These are phyloP conservation scores for Varecia variegata DNA, from an alignment of 2,797 vertebrate genomes.

Conservation along the genomic window DNA sequence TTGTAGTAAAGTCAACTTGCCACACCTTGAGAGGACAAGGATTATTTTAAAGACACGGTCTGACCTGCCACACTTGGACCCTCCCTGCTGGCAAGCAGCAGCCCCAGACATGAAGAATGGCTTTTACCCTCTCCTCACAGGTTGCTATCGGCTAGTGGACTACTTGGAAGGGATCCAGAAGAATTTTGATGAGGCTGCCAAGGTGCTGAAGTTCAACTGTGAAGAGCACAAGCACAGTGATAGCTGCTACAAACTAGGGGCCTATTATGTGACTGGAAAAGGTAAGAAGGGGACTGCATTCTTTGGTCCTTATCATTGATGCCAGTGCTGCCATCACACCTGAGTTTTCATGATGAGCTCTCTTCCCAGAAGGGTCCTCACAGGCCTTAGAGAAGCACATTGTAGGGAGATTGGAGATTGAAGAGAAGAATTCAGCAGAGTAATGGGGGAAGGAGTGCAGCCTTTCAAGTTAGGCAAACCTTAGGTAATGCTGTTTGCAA, in stretches of 20 bases:
- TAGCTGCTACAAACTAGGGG: slow-evolving; percentile 96
- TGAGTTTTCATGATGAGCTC: background rate
- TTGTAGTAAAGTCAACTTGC: background rate
- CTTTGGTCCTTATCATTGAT: background rate
- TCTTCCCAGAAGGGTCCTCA: background rate
- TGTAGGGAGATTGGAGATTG: background rate
- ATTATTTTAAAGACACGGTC: background rate
- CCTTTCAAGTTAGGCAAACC: background rate
- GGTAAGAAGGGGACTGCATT: slow-evolving; percentile 82
- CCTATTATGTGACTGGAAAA: slow-evolving; percentile 94
- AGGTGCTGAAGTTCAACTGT: slow-evolving; percentile 94
- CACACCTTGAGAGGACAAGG: background rate
- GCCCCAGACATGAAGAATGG: background rate
- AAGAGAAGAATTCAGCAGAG: background rate
- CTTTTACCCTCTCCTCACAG: slow-evolving; percentile 78
- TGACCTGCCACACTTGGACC: background rate
- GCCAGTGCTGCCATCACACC: background rate
- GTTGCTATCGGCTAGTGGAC: slow-evolving; percentile 95
- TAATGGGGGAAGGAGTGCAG: background rate
- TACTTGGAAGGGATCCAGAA: slow-evolving; percentile 93
- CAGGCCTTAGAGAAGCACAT: background rate
- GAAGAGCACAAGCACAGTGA: slow-evolving; percentile 89
- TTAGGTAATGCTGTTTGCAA: background rate
- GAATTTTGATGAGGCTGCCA: slow-evolving; percentile 89
- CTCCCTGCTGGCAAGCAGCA: background rate